These are phyloP conservation scores for Malacoraja senta DNA, from an alignment of 2,797 vertebrate genomes.

Conservation along the genomic window DNA sequence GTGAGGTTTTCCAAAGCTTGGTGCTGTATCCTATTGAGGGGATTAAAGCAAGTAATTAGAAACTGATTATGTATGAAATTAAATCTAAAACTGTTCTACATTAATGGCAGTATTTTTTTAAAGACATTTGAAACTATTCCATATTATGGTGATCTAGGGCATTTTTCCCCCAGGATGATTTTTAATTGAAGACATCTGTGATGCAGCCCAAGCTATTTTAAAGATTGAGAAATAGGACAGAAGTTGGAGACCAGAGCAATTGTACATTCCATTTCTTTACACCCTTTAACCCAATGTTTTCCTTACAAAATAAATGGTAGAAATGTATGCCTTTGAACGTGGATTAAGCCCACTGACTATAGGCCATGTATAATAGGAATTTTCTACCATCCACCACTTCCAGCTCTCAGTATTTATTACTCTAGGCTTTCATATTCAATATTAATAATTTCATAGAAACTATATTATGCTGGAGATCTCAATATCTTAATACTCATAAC, in stretches of 20 bases:
- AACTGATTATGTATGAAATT: neutral
- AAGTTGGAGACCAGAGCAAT: neutral
- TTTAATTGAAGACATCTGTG: neutral
- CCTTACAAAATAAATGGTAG: neutral
- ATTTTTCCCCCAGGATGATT: neutral
- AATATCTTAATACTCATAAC: too few species aligned
- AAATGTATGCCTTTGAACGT: too few species aligned
- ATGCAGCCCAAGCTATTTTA: neutral
- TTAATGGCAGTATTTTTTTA: neutral
- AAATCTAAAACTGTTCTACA: neutral
- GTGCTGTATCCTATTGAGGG: neutral
- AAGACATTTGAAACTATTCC: neutral
- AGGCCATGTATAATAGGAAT: too few species aligned
- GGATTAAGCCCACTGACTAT: too few species aligned
- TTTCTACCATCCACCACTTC: too few species aligned
- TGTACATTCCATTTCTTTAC: neutral
- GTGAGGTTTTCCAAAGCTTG: neutral
- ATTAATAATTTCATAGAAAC: too few species aligned
- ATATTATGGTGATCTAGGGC: neutral
- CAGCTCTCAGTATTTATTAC: too few species aligned
- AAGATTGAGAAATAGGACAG: conserved; percentile 15
- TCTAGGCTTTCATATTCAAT: too few species aligned
- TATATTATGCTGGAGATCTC: too few species aligned
- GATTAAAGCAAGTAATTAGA: neutral
- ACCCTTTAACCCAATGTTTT: neutral